Base-by-base conservation (phyloP, 1,140 invertebrate species). In the Trichonephila inaurata region DNA sequence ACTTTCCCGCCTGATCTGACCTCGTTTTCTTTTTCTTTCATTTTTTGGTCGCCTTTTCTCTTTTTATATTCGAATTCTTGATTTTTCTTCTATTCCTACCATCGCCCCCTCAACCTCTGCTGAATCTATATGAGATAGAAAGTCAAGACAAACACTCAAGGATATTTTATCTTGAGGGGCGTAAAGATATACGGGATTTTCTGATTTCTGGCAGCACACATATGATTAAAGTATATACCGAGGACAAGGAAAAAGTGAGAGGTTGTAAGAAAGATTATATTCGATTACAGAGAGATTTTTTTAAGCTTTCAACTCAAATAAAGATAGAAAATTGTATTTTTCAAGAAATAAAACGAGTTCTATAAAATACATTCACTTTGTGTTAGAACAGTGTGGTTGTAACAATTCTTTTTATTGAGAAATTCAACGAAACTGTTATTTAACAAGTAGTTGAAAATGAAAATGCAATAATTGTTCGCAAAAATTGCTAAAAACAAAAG, bases 11-110 rank as follows among this genome's bases (percentile, higher is more conserved):
- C 82, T 60, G 10, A 85, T 85, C 82, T 85, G 82, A 85, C 82
- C 82, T 85, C 82, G 58, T 85, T 85, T 85, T 85, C 44, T 33
- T 85, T 58, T 85, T 14, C 58, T 58, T 85, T 28, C 16, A 18
- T 33, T 77, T 77, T 77, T 77, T 33, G 16, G 24, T 8, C 62
- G 62, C 62, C 62, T 64, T 28, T 33, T 12, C 24, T 33, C 69
- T 77, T 77, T 72, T 77, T 77, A 77, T 77, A 77, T 77, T 77
- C 69, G 69, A 77, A 77, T 77, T 77, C 69, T 83, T 83, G 82
- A 51, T 83, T 83, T 51, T n/a, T 51, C 14, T 21, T 44, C 40
- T 33, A n/a, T 51, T 33, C 33, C 81, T n/a, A 28, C 33, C 4
- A 51, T 7, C 44, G 3, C 8, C 82, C n/a, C 28, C n/a, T 10